phyloP scores from a whole-genome alignment of 2,113 vertebrate genomes.

The Myotis davidii region DNA sequence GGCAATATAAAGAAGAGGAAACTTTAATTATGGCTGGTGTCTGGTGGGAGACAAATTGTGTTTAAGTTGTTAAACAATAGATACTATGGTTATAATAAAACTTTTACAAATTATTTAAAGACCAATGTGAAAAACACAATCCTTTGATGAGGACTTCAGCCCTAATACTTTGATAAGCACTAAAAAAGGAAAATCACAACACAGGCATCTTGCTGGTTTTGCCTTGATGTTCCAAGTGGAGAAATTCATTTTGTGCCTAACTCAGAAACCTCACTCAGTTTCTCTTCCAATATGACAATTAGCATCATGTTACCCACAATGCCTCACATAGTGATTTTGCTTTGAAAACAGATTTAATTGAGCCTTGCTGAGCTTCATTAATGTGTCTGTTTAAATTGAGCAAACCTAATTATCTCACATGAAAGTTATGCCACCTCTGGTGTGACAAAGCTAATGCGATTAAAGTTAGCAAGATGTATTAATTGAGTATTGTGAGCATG shows the following conservation, averaged over 20 bases:
- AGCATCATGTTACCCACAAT: slow-evolving; percentile 86
- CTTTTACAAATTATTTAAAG: slow-evolving; percentile 49
- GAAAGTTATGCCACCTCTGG: slow-evolving; percentile 88
- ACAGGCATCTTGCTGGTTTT: slow-evolving; percentile 75
- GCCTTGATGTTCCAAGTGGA: slow-evolving; percentile 66
- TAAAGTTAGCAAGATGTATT: slow-evolving; percentile 85
- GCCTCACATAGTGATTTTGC: slow-evolving; percentile 81
- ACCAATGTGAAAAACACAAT: slow-evolving; percentile 67
- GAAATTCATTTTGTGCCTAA: slow-evolving; percentile 72
- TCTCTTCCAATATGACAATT: slow-evolving; percentile 84
- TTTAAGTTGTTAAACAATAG: slow-evolving; percentile 69
- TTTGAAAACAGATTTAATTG: slow-evolving; percentile 88
- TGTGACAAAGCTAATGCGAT: slow-evolving; percentile 85
- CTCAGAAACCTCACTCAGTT: slow-evolving; percentile 75
- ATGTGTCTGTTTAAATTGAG: slow-evolving; percentile 87
- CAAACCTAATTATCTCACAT: slow-evolving; percentile 86
- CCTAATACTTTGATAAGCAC: slow-evolving; percentile 73
- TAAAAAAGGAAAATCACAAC: slow-evolving; percentile 60
- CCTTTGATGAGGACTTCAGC: slow-evolving; percentile 48
- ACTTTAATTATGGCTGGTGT: slow-evolving; percentile 66
- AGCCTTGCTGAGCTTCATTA: slow-evolving; percentile 86
- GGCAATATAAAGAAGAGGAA: slow-evolving; percentile 59
- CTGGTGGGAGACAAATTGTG: slow-evolving; percentile 44
- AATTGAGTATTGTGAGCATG: slow-evolving; percentile 82
- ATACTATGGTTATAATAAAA: slow-evolving; percentile 55